Evolutionary conservation across 2,113 vertebrate species (phyloP), one percentile per base, ranked within the genome.

Genomic region (Gymnarchus niloticus): DNA sequence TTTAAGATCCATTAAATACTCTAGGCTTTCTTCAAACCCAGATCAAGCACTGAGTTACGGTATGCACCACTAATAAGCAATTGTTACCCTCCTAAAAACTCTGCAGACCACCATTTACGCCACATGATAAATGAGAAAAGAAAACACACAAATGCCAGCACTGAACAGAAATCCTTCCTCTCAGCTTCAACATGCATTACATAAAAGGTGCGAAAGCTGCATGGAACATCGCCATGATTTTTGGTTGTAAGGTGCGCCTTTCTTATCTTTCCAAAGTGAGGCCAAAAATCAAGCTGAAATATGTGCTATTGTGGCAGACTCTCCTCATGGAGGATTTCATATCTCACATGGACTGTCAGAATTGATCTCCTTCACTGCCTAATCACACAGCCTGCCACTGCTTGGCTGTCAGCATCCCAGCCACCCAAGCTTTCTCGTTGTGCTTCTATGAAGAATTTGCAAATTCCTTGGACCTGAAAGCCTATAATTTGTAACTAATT

Each of bases 401-500:
- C 21, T 41, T 51, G 6, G 23, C 65, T 56, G 69, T 37, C 7
- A 14, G 17, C 46, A 21, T 23, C 33, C 23, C 19, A 14, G 17
- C 46, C 33, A 19, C 33, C 23, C 19, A 83, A 17, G 56, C 82
- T 21, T 77, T 48, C 28, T 52, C 61, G 33, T 37, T 78, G 69
- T 78, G 33, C 33, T 56, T 12, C 69, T 77, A 14, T 44, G 65
- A 17, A 25, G 9, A 9, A 56, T 78, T 77, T 85, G 69, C 84
- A 78, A 85, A 85, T 85, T 37, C 33, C 7, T 56, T 52, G 56
- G 21, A 56, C 49, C 69, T 77, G 84, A 77, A 56, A 46, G 69
- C 69, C 51, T 56, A 52, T 56, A 6, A 37, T 44, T 37, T 46
- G 17, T 56, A 8, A 76, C 83, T 28, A 21, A 73, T 76, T 84